Conservation (phyloP, 2,113 vertebrate genomes). For the Microtus pennsylvanicus region DNA sequence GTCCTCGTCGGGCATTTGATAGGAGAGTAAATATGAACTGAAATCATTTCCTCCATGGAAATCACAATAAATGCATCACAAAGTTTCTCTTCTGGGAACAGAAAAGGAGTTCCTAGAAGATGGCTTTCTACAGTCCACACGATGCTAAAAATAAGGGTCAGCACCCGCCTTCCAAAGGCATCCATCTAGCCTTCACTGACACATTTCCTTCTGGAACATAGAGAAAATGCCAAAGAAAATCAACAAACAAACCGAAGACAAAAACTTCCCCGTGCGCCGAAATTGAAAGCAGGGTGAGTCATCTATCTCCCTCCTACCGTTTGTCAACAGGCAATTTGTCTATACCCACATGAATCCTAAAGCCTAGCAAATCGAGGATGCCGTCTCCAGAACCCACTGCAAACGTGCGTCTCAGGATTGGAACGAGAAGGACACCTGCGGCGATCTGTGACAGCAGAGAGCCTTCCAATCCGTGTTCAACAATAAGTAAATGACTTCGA, state of each 20-base stretch:
- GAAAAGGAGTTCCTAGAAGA: neutral
- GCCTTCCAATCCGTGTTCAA: neutral
- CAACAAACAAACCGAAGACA: neutral
- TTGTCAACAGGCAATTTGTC: neutral
- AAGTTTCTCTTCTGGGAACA: constrained; percentile 32
- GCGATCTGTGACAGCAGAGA: neutral
- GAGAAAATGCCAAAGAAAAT: constrained; percentile 42
- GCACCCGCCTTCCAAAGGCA: neutral
- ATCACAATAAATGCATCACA: neutral
- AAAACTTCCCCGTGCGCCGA: neutral
- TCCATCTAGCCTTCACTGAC: neutral
- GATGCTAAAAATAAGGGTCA: neutral
- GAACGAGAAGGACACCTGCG: neutral
- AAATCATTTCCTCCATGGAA: constrained; percentile 51
- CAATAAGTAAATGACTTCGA: neutral
- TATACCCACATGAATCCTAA: neutral
- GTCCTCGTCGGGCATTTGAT: constrained; percentile 26
- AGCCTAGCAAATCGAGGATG: neutral
- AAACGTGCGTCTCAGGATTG: neutral
- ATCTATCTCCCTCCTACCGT: neutral
- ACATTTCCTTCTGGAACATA: neutral
- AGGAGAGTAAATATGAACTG: constrained; percentile 48
- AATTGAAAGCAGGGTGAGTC: neutral
- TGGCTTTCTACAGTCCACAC: neutral
- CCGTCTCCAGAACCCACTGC: neutral